Conservation (phyloP, 2,888 invertebrate species). For the Octonoba sinensis region DNA sequence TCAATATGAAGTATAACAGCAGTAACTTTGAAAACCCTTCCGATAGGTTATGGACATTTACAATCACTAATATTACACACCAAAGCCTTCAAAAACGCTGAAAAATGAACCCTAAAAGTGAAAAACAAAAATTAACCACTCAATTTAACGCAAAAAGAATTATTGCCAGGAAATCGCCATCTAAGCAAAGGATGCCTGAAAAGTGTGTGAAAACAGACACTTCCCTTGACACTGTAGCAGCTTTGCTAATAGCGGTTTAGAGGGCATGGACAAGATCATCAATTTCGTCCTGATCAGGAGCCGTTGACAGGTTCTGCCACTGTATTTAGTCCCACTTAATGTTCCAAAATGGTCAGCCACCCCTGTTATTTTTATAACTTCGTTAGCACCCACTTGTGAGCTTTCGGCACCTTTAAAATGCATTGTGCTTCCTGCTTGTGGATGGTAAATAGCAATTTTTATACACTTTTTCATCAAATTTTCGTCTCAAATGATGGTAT, state of each 20-base stretch:
- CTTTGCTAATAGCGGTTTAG: not conserved
- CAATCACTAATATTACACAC: slow-evolving; percentile 22
- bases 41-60: no score
- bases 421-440: not conserved
- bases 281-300: slow-evolving; percentile 39
- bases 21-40: no score
- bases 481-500: no score
- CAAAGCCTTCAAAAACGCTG: slow-evolving; percentile 18
- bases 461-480: no score
- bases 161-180: slow-evolving; percentile 3
- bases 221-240: not conserved
- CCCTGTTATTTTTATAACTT: slow-evolving; percentile 41
- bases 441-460: slow-evolving; percentile 42
- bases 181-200: slow-evolving; percentile 14
- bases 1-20: no score
- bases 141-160: slow-evolving; percentile 12
- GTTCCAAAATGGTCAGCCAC: slow-evolving; percentile 9
- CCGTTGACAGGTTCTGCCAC: slow-evolving; percentile 44
- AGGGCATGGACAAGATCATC: slow-evolving; percentile 17
- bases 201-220: slow-evolving; percentile 32
- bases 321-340: slow-evolving; percentile 47
- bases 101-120: slow-evolving; percentile 21
- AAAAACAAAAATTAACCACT: slow-evolving; percentile 31
- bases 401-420: slow-evolving; percentile 35
- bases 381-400: slow-evolving; percentile 37